These are phyloP conservation scores for Myripristis murdjan DNA, from an alignment of 2,797 vertebrate species.

Conservation along the genomic window DNA sequence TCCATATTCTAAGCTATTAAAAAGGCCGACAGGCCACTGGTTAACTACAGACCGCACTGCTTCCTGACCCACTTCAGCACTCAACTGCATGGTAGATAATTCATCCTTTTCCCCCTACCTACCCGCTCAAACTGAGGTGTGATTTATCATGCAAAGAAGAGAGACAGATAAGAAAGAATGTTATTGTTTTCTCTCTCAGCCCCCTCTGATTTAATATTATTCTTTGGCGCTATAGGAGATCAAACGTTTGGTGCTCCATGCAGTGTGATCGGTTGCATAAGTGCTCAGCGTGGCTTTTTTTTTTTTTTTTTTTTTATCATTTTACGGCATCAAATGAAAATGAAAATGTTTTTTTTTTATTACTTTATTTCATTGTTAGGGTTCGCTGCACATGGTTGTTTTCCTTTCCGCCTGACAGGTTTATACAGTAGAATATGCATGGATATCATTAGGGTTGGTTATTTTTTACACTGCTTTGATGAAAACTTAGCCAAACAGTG, in stretches of 20 bases:
- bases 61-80: slow-evolving; percentile 39
- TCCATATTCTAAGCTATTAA: slow-evolving; percentile 33
- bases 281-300: slow-evolving; percentile 27
- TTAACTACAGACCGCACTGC: slow-evolving; percentile 21
- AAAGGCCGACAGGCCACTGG: slow-evolving; percentile 7
- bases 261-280: slow-evolving; percentile 17
- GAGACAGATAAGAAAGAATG: slow-evolving; percentile 13
- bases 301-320: slow-evolving; percentile 25
- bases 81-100: slow-evolving; percentile 15
- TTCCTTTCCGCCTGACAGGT: neutral
- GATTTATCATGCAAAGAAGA: slow-evolving; percentile 39
- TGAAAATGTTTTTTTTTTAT: slow-evolving; percentile 9
- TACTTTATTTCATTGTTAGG: slow-evolving; percentile 35
- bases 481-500: neutral
- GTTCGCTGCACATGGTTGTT: neutral
- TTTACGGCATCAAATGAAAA: slow-evolving; percentile 38
- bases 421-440: neutral
- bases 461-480: neutral
- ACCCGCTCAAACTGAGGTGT: slow-evolving; percentile 10
- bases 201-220: slow-evolving; percentile 48
- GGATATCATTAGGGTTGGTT: slow-evolving; percentile 31
- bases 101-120: slow-evolving; percentile 20
- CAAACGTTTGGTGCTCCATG: slow-evolving; percentile 1
- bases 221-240: slow-evolving; percentile 6
- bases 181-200: slow-evolving; percentile 41